A percentile compares a stretch with the other conserved stretches of the same genome.
These are phyloP conservation scores for Drosophila multiciliata DNA, from an alignment of 2,888 invertebrate genomes.

Conservation along the genomic window DNA sequence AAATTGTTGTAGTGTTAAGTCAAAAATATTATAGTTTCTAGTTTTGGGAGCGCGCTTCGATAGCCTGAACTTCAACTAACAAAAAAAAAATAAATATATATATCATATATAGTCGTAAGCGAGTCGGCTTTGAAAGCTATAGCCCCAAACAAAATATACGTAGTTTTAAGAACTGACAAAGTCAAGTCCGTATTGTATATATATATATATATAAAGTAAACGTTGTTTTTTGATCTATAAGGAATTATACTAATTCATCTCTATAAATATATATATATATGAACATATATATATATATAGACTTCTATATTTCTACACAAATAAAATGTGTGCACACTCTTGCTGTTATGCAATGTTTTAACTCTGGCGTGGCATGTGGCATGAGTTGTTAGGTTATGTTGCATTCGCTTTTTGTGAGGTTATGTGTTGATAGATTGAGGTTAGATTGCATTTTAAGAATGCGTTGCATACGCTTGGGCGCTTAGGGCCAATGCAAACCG, in stretches of 20 bases:
- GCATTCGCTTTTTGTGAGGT: not conserved
- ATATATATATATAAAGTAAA: constrained; percentile 7
- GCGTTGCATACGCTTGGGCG: constrained; percentile 53
- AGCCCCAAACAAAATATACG: constrained; percentile 3
- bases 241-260: not conserved
- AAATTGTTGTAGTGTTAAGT: constrained; percentile 36
- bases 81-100: not conserved
- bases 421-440: constrained; percentile 19
- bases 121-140: constrained; percentile 11
- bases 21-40: constrained; percentile 12
- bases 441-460: constrained; percentile 6
- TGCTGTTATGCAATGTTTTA: constrained; percentile 51
- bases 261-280: not conserved
- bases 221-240: constrained; percentile 23
- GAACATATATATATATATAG: constrained; percentile 3
- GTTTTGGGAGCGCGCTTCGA: constrained; percentile 23
- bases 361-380: constrained; percentile 48
- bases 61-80: constrained; percentile 10
- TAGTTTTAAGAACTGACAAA: constrained; percentile 10
- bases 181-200: not conserved
- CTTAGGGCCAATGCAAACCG: not conserved
- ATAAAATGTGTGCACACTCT: constrained; percentile 61
- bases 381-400: constrained; percentile 25
- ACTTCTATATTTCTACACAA: constrained; percentile 32
- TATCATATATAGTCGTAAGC: not conserved